phyloP scores from a whole-genome alignment of 2,113 vertebrate species.

The Planiliza haematocheilus region DNA sequence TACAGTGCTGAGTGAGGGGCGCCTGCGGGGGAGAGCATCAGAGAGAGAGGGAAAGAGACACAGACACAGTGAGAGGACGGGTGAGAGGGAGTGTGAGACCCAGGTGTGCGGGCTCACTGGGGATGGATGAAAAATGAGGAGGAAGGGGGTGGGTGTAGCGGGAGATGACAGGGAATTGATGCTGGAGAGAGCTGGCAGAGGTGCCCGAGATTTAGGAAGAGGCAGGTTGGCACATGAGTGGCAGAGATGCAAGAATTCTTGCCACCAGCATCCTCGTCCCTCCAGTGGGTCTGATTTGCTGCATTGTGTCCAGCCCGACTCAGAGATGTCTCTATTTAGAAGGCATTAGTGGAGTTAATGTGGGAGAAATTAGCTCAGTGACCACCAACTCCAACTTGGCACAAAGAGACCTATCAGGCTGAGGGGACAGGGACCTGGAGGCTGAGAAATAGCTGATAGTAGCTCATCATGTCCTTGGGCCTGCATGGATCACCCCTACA shows the following conservation, averaged over 20 bases:
- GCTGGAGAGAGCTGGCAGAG: constrained; percentile 67
- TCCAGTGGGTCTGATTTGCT: constrained; percentile 8
- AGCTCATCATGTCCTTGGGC: constrained; percentile 74
- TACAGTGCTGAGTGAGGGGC: constrained; percentile 35
- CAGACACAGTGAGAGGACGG: constrained; percentile 15
- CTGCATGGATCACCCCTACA: constrained; percentile 50
- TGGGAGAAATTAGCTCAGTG: constrained; percentile 71
- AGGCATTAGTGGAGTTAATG: constrained; percentile 79
- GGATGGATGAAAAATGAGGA: constrained; percentile 71
- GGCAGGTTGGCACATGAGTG: constrained; percentile 57
- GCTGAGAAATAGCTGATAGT: constrained; percentile 68
- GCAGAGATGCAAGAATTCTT: constrained; percentile 48
- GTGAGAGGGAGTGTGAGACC: constrained; percentile 57
- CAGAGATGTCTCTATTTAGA: constrained; percentile 77
- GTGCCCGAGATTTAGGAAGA: constrained; percentile 59
- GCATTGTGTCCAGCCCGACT: constrained; percentile 57
- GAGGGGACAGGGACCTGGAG: constrained; percentile 56
- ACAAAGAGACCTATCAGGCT: constrained; percentile 34
- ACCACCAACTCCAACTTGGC: constrained; percentile 75
- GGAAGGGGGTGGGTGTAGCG: constrained; percentile 22
- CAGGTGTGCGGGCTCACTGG: constrained; percentile 76
- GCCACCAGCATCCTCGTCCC: constrained; percentile 10
- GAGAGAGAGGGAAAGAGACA: constrained; percentile 41
- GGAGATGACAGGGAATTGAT: constrained; percentile 53
- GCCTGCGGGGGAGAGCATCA: constrained; percentile 52